A percentile compares a stretch with the other conserved stretches of the same genome.
Conservation (phyloP, 1,140 invertebrate genomes). For the Aradophagus sp. region DNA sequence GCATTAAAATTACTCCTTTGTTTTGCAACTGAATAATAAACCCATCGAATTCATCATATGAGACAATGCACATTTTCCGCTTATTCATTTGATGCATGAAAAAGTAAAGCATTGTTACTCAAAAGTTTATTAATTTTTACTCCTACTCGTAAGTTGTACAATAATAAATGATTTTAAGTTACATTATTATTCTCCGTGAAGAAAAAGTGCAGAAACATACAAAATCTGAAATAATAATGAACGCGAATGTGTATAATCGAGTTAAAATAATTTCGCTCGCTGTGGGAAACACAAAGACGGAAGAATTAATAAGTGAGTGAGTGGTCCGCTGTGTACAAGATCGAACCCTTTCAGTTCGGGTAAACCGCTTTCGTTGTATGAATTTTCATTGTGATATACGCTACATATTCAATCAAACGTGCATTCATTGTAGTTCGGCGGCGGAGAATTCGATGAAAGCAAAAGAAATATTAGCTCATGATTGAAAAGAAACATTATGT, state of each 20-base stretch:
- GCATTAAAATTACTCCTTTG: too few species aligned
- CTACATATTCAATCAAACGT: slow-evolving; percentile 52
- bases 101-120: too few species aligned
- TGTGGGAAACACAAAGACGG: slow-evolving; percentile 17
- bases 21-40: too few species aligned
- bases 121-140: too few species aligned
- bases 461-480: slow-evolving; percentile 57
- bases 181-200: too few species aligned
- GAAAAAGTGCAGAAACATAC: too few species aligned
- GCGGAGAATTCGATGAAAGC: slow-evolving; percentile 52
- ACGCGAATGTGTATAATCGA: slow-evolving; percentile 8
- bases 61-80: too few species aligned
- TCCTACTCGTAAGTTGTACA: too few species aligned
- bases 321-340: slow-evolving; percentile 43
- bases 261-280: slow-evolving; percentile 25
- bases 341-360: slow-evolving; percentile 46
- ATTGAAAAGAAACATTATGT: slow-evolving; percentile 57
- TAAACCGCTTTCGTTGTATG: slow-evolving; percentile 40
- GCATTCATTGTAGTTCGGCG: slow-evolving; percentile 44
- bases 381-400: slow-evolving; percentile 47
- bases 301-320: slow-evolving; percentile 24
- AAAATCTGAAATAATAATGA: too few species aligned
- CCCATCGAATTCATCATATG: too few species aligned
- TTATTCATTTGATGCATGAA: too few species aligned
- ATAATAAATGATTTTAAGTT: too few species aligned